phyloP scores from a whole-genome alignment of 2,113 vertebrate genomes.

The Uria aalge region DNA sequence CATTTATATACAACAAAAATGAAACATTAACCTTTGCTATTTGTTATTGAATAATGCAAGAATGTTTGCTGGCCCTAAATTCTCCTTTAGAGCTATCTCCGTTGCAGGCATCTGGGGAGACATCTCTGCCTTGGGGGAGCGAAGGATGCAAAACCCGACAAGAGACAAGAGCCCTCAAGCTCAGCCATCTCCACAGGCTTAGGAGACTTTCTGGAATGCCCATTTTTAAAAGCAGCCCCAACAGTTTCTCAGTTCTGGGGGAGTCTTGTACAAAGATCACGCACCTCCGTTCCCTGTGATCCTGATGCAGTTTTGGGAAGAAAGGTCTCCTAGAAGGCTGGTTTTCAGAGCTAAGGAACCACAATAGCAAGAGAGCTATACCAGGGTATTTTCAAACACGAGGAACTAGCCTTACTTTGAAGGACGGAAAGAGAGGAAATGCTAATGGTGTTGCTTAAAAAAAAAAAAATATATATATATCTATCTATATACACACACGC shows the following conservation, averaged over 20 bases:
- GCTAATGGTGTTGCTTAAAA: background rate
- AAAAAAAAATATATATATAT: background rate
- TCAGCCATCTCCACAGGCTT: background rate
- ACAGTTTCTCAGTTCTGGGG: background rate
- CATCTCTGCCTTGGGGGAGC: background rate
- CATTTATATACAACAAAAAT: background rate
- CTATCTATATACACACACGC: fast-evolving
- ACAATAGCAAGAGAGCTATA: background rate
- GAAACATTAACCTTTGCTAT: background rate
- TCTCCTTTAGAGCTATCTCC: background rate
- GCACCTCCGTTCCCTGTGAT: background rate
- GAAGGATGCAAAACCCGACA: background rate
- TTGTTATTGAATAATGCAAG: background rate
- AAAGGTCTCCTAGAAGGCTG: background rate
- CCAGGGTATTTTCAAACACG: background rate
- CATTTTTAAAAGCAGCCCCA: background rate
- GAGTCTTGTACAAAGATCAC: background rate
- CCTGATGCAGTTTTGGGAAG: background rate
- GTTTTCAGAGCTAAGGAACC: background rate
- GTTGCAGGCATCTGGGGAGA: background rate
- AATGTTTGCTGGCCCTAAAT: background rate
- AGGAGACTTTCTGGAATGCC: fast-evolving
- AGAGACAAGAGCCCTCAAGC: background rate
- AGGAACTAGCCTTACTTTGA: background rate
- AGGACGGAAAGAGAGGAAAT: background rate